Evolutionary conservation across 2,113 vertebrate genomes (phyloP), one percentile per base, ranked within the genome.

Genomic region (Brachyhypopomus occidentalis): DNA sequence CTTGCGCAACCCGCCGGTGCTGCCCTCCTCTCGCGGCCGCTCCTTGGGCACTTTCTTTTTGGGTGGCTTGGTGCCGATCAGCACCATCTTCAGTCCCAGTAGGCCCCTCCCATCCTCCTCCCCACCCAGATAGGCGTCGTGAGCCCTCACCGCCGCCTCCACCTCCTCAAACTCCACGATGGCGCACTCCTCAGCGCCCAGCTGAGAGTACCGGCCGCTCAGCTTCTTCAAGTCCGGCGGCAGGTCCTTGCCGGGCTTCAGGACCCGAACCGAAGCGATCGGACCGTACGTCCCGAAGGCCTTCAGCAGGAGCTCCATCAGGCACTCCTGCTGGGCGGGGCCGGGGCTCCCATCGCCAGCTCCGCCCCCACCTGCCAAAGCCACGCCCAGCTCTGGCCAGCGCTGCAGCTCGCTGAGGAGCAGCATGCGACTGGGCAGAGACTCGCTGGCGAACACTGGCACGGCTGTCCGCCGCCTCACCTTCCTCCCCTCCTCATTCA

Each of bases 111-210:
- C 88, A 2, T 91, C 94, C 0, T 93, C 92, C 70, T 93, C 91
- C 0, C 87, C 30, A 12, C 90, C 87, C 76, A 95, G 93, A 34
- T 76, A 76, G 5, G 93, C 94, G 34, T 97, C 95, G 0, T 98
- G 96, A 77, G 98, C 98, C 76, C 76, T 95, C 2, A 98, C 81
- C 0, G 98, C 97, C 0, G 96, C 96, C 17, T 97, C 97, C 45
- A 99, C 95, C 87, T 99, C 97, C 90, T 99, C 98, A 2, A 97
- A 99, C 84, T 99, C 97, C 69, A 99, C 90, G 0, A 99, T 95
- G 81, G 96, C 97, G 1, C 98, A 99, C 72, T 97, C 95, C 58
- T 97, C 95, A 0, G 91, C 91, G 77, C 95, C 95, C 8, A 99
- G 90, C 74, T 98, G 98, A 7, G 87, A 84, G 84, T 99, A 99